These are phyloP conservation scores for Caprella mutica DNA, from an alignment of 2,888 invertebrate species.

Conservation along the genomic window DNA sequence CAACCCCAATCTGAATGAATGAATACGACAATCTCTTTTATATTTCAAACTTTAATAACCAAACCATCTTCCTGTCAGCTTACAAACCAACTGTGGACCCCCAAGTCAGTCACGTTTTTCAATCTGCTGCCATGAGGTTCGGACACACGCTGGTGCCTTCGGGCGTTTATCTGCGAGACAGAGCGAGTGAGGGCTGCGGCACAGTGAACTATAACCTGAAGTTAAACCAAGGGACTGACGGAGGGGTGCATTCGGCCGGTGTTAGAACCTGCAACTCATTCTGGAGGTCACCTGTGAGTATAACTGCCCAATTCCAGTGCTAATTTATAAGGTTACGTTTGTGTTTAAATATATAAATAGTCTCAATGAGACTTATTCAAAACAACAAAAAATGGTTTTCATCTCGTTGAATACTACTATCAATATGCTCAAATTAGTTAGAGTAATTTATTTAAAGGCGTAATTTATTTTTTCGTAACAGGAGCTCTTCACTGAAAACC, in stretches of 20 bases:
- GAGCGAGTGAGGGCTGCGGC: constrained; percentile 41
- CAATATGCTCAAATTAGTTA: background rate
- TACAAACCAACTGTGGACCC: constrained; percentile 49
- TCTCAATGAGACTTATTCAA: background rate
- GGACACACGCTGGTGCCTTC: constrained; percentile 51
- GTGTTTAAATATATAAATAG: constrained; percentile 3
- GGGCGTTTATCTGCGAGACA: constrained; percentile 46
- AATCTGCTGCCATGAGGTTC: constrained; percentile 51
- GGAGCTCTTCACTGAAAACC: constrained; percentile 19
- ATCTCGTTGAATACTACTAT: background rate
- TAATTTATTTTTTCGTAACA: constrained; percentile 2
- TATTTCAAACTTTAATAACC: background rate
- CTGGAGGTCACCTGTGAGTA: constrained; percentile 46
- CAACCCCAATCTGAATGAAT: no score
- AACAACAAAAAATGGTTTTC: background rate
- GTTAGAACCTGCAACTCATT: constrained; percentile 48
- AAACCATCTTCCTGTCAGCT: constrained; percentile 36
- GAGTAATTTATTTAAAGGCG: background rate
- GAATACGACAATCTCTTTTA: no score
- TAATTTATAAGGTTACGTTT: background rate
- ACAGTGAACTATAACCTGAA: constrained; percentile 33
- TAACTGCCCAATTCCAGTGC: no score
- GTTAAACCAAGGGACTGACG: constrained; percentile 6
- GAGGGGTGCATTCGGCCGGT: constrained; percentile 23
- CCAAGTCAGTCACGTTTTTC: constrained; percentile 51